Evolutionary conservation across 30 jellyfish, hydroid and myxozoan species (phyloP).

Genomic region (Aurelia sp.): DNA sequence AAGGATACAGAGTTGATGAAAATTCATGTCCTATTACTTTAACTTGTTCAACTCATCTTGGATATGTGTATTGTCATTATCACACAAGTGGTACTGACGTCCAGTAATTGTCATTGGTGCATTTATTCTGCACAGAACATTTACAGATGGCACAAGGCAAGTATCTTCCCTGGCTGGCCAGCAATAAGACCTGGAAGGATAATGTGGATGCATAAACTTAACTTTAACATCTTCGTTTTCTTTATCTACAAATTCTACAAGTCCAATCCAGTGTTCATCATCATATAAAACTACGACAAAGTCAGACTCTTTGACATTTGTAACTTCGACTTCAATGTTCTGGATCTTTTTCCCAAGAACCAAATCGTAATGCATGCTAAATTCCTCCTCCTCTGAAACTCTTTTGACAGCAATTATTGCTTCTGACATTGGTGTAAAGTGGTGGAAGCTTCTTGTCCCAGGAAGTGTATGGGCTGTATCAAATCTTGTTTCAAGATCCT

Average conservation of each 20-base stretch:
- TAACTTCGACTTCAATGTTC: no score
- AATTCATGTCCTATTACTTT: no score
- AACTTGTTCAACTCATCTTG: no score
- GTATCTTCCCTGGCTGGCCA: constrained; percentile 29
- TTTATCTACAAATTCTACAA: background rate
- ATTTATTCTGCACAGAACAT: no score
- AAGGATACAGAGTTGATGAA: no score
- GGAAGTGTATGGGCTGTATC: constrained; percentile 47
- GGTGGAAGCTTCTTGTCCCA: constrained; percentile 56
- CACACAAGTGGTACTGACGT: no score
- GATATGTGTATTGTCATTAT: no score
- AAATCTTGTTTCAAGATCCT: constrained; percentile 32
- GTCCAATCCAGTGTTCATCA: constrained; percentile 18
- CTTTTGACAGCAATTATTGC: constrained; percentile 14
- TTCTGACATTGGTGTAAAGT: constrained; percentile 51
- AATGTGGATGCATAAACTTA: constrained; percentile 44
- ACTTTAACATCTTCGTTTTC: constrained; percentile 16
- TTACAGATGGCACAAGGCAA: constrained; percentile 2
- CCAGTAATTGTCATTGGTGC: no score
- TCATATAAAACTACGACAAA: constrained; percentile 6
- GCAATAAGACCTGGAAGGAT: constrained; percentile 12
- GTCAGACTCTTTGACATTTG: background rate
- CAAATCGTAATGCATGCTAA: background rate
- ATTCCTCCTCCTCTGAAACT: constrained; percentile 34
- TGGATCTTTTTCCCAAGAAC: background rate